These are phyloP conservation scores for Strongylocentrotus purpuratus DNA, from an alignment of 35 echinoderm and acorn worm species.

Conservation along the genomic window DNA sequence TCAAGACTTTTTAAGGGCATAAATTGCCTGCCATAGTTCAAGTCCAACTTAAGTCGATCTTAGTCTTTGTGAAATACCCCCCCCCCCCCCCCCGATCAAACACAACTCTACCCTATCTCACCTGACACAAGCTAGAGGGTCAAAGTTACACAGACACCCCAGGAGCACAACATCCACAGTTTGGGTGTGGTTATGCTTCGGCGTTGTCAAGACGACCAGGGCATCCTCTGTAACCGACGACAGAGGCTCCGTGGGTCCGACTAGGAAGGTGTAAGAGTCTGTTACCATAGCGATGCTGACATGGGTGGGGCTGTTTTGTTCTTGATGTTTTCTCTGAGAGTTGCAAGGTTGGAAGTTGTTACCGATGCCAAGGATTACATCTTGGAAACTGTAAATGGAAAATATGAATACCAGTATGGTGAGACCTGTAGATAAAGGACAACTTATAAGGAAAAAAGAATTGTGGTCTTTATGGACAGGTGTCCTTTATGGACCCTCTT, in stretches of 20 bases:
- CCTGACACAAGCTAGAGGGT: constrained; percentile 25
- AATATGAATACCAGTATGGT: neutral
- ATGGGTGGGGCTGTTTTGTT: neutral
- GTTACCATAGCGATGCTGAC: neutral
- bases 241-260: neutral
- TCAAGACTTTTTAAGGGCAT: no score
- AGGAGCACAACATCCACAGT: neutral
- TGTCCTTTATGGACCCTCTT: no score
- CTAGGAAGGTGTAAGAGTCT: neutral
- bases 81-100: neutral
- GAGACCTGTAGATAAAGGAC: no score
- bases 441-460: no score
- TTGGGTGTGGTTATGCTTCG: neutral
- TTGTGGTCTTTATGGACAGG: no score
- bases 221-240: neutral
- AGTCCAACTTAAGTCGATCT: no score
- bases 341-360: neutral
- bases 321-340: neutral
- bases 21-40: no score
- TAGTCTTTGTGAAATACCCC: no score
- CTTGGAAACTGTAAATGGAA: neutral
- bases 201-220: neutral
- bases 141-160: neutral
- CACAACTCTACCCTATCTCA: neutral
- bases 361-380: neutral